Base-by-base conservation (phyloP, 2,797 vertebrate genomes). In the Chrosomus eos region DNA sequence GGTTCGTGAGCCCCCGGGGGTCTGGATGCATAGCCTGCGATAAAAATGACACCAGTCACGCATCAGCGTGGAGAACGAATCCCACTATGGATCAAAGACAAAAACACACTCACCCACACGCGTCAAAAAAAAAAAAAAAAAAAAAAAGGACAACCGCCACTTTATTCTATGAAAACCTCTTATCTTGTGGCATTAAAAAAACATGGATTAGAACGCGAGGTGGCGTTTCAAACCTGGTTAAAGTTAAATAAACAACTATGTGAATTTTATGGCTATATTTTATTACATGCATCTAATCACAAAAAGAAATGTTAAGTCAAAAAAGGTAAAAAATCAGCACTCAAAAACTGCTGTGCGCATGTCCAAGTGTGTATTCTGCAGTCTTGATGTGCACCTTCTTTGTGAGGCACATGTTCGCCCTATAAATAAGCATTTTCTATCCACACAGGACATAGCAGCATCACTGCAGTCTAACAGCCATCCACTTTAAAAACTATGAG, bases 401-500 rank as follows among this genome's bases (percentile, higher is more conserved):
- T 86, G 26, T 81, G 51, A 86, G 77, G 72, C 84, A 86, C 79
- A 87, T 73, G 74, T 76, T 80, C 48, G 26, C 53, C 70, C 84
- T 73, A 87, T 86, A 87, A 85, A 88, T 83, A 87, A 85, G 70
- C 71, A n/a, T 87, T 91, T 86, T 28, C 70, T 84, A 66, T 79
- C 81, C 83, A 64, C 45, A 71, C 62, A 76, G 77, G 85, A 70
- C 88, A 92, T 93, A 94, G 71, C 70, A 83, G 80, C 88, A 87
- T 90, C 88, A 89, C 95, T 88, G 94, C 95, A 94, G 92, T 93
- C 90, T 89, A 89, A 92, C 64, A 11, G 36, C 73, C 73, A 51
- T 67, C 71, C 74, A 82, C 62, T 81, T 85, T 76, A 87, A 85
- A 58, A 11, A 19, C 60, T 3, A 62, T 28, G 11, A 62, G 2